Conservation (phyloP, 2,888 invertebrate species). For the Rhamnusium bicolor region DNA sequence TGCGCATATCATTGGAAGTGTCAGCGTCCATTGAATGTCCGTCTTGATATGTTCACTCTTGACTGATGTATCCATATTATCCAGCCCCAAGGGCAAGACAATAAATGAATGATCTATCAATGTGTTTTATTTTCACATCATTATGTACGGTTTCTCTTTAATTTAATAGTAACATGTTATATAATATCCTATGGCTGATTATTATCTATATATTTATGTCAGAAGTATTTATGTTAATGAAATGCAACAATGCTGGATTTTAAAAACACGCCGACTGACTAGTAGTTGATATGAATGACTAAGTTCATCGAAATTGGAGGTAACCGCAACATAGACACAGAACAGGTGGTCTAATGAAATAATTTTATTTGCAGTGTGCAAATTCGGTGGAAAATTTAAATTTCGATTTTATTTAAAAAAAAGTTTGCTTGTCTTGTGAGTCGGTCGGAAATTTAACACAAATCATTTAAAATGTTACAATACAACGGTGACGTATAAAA, state of each 20-base stretch:
- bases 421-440: too few relatives aligned
- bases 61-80: slow-evolving; percentile 71
- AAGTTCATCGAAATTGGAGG: neutral
- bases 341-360: neutral
- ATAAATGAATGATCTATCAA: slow-evolving; percentile 70
- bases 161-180: neutral
- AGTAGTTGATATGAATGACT: neutral
- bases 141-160: neutral
- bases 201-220: neutral
- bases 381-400: too few relatives aligned
- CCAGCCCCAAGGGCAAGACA: slow-evolving; percentile 71
- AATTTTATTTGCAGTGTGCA: too few relatives aligned
- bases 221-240: neutral
- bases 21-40: slow-evolving; percentile 69
- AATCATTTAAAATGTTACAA: neutral
- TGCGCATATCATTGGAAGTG: slow-evolving; percentile 70
- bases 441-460: neutral
- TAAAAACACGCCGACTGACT: neutral
- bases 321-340: too few relatives aligned
- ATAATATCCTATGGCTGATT: neutral
- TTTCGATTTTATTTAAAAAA: too few relatives aligned
- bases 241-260: neutral
- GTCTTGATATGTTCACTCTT: slow-evolving; percentile 70
- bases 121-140: slow-evolving; percentile 48
- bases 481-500: neutral